Conservation (phyloP, 2,113 vertebrate genomes). For the Lucifuga dentata region DNA sequence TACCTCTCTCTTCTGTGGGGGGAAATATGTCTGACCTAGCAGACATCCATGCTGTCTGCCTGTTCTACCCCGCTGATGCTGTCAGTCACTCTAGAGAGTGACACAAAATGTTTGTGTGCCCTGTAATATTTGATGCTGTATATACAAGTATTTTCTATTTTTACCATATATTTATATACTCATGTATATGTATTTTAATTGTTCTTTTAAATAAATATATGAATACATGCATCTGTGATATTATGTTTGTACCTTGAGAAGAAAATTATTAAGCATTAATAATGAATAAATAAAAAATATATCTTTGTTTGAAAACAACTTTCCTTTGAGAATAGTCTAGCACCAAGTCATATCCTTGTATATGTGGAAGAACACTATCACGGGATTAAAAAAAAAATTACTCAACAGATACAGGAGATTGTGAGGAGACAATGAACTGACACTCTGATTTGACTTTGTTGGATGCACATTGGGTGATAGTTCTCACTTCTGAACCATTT, state of each 20-base stretch:
- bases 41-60: constrained; percentile 59
- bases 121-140: constrained; percentile 75
- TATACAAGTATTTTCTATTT: constrained; percentile 78
- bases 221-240: constrained; percentile 26
- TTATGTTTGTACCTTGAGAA: not conserved
- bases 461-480: constrained; percentile 1
- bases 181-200: constrained; percentile 66
- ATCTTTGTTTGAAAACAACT: not conserved
- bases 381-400: constrained; percentile 34
- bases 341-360: not conserved
- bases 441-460: constrained; percentile 6
- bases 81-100: constrained; percentile 54
- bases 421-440: not conserved
- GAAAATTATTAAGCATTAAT: not conserved
- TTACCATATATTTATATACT: constrained; percentile 80
- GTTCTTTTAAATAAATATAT: constrained; percentile 75
- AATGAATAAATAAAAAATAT: constrained; percentile 1
- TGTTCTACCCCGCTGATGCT: constrained; percentile 49
- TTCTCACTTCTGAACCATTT: not conserved
- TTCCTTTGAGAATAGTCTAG: constrained; percentile 12
- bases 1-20: constrained; percentile 77
- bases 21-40: constrained; percentile 53
- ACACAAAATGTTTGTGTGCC: constrained; percentile 57
- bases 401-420: constrained; percentile 12
- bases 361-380: constrained; percentile 11